Evolutionary conservation across 1,140 invertebrate genomes (phyloP), one percentile per base, ranked within the genome.

Genomic region (Varroa destructor): DNA sequence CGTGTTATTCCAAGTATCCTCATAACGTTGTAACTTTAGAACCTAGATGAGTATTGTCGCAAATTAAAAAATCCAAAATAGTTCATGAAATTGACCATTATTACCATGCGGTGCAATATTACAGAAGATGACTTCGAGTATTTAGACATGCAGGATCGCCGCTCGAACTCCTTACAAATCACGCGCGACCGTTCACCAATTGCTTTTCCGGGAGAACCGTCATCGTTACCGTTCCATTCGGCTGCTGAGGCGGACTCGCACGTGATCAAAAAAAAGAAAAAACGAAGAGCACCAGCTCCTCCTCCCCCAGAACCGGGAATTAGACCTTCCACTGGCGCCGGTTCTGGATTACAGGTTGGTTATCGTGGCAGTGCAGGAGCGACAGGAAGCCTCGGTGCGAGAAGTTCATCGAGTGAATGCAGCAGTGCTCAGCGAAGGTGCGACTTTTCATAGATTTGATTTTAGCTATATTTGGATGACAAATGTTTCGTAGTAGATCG

Each of bases 261-360:
- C 78, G 87, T 88, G 0, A 46, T 67, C 12, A 67, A 67, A 8
- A 67, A 67, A 46, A 87, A 86, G 74, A 87, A 87, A 12, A 89
- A 89, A 76, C 79, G 87, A 55, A 84, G 83, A 76, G 87, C 87
- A 1, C 87, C 87, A 0, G 83, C 83, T 74, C 87, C 88, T 10
- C 88, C 87, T 1, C 25, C 64, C n/a, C 0, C 56, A 64, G 51
- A 57, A 12, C 42, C 46, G 46, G 55, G 40, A n/a, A n/a, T 40
- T 5, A 43, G 64, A 12, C 57, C 71, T n/a, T 70, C 64, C 25
- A 74, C 55, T 61, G 46, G 46, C 46, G 46, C 46, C 8, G 3
- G 46, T 51, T 5, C 46, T 8, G 4, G 46, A 5, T 51, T 51
- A 51, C 46, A 51, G 46, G 46, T 8, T 51, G 46, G 46, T 8